A percentile compares a stretch with the other conserved stretches of the same genome.
Evolutionary conservation across 2,113 vertebrate species (phyloP).

Genomic region (Rhinogobius similis): DNA sequence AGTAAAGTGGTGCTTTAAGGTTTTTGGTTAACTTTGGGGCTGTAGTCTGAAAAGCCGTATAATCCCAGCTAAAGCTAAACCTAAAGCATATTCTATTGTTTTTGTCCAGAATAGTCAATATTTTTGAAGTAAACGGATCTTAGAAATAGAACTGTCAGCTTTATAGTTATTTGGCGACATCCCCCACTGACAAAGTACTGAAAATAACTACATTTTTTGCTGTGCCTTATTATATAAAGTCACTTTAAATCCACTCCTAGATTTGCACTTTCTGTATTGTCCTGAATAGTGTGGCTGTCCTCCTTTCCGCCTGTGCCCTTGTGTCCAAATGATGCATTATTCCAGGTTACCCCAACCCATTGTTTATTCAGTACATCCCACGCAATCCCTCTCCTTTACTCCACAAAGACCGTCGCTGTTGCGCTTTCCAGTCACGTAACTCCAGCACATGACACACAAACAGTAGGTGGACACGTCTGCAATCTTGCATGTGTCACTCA

Average conservation of each 20-base stretch:
- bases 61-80: no score
- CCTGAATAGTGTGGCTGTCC: slow-evolving; percentile 51
- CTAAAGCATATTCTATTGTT: no score
- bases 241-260: not conserved
- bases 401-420: slow-evolving; percentile 11
- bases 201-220: not conserved
- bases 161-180: no score
- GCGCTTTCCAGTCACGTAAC: slow-evolving; percentile 34
- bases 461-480: slow-evolving; percentile 37
- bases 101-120: no score
- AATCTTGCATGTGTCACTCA: slow-evolving; percentile 44
- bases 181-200: no score
- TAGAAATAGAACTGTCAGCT: no score
- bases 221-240: not conserved
- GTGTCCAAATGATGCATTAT: slow-evolving; percentile 66
- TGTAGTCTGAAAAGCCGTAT: no score
- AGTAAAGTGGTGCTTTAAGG: no score
- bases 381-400: not conserved
- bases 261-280: slow-evolving; percentile 35
- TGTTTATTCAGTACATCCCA: slow-evolving; percentile 46
- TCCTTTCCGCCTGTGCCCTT: slow-evolving; percentile 48
- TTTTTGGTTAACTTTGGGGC: no score
- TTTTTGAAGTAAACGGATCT: no score
- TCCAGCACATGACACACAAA: slow-evolving; percentile 43
- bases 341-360: slow-evolving; percentile 57